A percentile compares a stretch with the other conserved stretches of the same genome.
phyloP scores from a whole-genome alignment of 30 jellyfish, hydroid and myxozoan species.

The Chironex yamaguchii region DNA sequence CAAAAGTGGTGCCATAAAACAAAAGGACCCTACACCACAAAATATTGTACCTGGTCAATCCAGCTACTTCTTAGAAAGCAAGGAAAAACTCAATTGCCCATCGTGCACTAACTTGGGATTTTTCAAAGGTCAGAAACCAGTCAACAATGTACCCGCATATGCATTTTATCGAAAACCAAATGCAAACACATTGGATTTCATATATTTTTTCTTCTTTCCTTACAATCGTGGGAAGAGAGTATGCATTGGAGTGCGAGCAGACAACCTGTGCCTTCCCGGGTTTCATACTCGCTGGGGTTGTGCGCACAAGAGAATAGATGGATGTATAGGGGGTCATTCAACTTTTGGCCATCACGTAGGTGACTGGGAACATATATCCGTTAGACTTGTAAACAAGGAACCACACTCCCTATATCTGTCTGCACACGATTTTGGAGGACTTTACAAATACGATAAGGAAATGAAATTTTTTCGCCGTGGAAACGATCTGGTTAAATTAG shows the following conservation, averaged over 20 bases:
- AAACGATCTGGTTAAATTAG: neutral
- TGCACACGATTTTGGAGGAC: conserved; percentile 76
- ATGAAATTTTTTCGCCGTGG: conserved; percentile 35
- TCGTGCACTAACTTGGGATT: conserved; percentile 9
- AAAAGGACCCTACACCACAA: neutral
- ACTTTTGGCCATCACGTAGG: conserved; percentile 78
- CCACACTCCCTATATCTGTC: conserved; percentile 43
- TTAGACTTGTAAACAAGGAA: conserved; percentile 24
- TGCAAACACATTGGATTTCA: conserved; percentile 16
- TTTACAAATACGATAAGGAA: conserved; percentile 11
- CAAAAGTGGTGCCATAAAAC: neutral
- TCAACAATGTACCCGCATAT: conserved; percentile 9
- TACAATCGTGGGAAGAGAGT: conserved; percentile 70
- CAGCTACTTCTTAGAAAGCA: conserved; percentile 11
- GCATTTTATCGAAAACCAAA: conserved; percentile 19
- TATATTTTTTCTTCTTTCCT: conserved; percentile 66
- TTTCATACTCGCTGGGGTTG: neutral
- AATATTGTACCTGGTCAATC: conserved; percentile 6
- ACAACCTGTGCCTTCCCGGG: neutral
- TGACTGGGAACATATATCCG: conserved; percentile 80
- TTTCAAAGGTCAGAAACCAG: conserved; percentile 54
- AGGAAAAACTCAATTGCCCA: conserved; percentile 3
- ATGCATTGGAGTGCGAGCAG: conserved; percentile 43
- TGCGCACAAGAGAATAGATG: neutral
- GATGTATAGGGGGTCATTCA: conserved; percentile 13